Evolutionary conservation across 2,888 invertebrate genomes (phyloP).

Genomic region (Hirtodrosophila confusa): DNA sequence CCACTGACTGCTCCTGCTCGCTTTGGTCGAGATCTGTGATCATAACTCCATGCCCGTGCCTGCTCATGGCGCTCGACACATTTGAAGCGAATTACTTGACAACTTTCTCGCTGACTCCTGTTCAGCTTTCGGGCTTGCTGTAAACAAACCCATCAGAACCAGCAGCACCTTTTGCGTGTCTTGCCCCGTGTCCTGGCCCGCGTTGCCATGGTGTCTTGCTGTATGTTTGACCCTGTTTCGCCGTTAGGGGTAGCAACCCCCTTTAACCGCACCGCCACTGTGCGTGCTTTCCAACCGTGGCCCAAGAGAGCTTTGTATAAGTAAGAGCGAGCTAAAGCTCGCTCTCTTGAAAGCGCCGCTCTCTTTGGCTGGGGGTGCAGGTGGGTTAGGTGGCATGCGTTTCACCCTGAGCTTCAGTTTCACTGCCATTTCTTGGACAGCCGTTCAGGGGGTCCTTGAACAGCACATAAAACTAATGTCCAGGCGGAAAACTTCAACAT

Average conservation of each 20-base stretch:
- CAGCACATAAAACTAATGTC: constrained; percentile 61
- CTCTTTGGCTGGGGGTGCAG: neutral
- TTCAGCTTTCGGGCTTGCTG: constrained; percentile 1
- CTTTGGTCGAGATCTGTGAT: constrained; percentile 81
- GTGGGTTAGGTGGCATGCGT: neutral
- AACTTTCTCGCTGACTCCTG: constrained; percentile 33
- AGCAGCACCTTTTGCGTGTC: constrained; percentile 12
- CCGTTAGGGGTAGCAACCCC: constrained; percentile 36
- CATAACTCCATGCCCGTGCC: constrained; percentile 52
- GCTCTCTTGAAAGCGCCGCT: constrained; percentile 6
- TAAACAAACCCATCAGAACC: constrained; percentile 51
- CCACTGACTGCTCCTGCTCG: constrained; percentile 45
- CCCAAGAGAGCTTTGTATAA: constrained; percentile 10
- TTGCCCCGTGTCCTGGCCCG: constrained; percentile 18
- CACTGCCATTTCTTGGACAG: constrained; percentile 20
- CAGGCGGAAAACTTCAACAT: constrained; percentile 52
- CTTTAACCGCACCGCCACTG: constrained; percentile 27
- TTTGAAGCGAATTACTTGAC: constrained; percentile 21
- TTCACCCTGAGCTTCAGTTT: constrained; percentile 25
- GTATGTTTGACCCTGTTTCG: constrained; percentile 62
- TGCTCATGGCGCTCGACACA: constrained; percentile 28
- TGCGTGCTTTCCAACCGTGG: constrained; percentile 33
- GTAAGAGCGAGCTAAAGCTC: constrained; percentile 31
- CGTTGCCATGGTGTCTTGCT: constrained; percentile 49
- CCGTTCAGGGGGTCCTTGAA: constrained; percentile 49